Percentiles rank a stretch among this genome's conserved stretches.
phyloP scores from a whole-genome alignment of 1,140 invertebrate genomes.

The Trialeurodes vaporariorum region DNA sequence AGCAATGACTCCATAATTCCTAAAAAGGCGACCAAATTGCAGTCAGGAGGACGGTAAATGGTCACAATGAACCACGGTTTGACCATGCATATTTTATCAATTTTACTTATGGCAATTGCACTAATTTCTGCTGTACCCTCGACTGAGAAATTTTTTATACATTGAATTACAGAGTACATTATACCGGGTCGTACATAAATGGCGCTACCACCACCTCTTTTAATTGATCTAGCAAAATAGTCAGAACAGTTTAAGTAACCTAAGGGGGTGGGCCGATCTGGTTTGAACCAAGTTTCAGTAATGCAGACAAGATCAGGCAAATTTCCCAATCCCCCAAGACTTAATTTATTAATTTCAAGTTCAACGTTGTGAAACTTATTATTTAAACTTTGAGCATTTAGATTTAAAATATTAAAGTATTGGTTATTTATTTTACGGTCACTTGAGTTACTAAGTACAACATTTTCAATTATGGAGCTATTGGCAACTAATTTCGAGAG shows the following conservation, averaged over 20 bases:
- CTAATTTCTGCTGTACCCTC: background rate
- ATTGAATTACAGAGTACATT: background rate
- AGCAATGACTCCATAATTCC: background rate
- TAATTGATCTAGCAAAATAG: background rate
- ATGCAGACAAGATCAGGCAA: background rate
- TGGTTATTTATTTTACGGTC: background rate
- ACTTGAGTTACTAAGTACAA: background rate
- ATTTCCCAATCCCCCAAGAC: background rate
- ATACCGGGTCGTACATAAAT: background rate
- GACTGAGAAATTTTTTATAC: background rate
- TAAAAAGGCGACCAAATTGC: background rate
- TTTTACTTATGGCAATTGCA: background rate
- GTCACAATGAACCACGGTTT: background rate
- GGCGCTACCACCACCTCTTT: background rate
- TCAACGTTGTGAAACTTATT: background rate
- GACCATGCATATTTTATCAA: background rate
- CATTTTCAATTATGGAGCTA: background rate
- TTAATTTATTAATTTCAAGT: background rate
- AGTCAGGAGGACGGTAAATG: background rate
- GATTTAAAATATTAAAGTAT: background rate
- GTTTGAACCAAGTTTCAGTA: background rate
- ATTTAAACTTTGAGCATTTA: background rate
- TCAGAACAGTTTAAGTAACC: background rate
- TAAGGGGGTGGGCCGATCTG: background rate
- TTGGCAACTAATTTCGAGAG: background rate